Base-by-base conservation (phyloP, 1,140 invertebrate genomes). In the Melipona quadrifasciata region DNA sequence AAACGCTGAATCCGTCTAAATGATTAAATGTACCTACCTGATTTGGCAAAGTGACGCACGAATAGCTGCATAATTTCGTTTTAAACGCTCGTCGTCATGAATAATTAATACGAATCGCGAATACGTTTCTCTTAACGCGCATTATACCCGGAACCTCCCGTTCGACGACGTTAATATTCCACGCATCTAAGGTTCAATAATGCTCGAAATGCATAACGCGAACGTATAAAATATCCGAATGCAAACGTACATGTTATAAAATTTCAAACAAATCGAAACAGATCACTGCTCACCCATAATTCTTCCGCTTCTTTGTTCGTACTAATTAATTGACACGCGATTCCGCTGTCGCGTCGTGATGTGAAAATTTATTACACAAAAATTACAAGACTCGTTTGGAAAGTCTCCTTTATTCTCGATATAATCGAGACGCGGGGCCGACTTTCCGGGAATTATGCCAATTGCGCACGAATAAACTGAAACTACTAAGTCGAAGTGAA, bases 21-120 rank as follows among this genome's bases (percentile, higher is more conserved):
- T 64, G 17, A 67, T 67, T 34, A 58, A 51, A 80, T 70, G 58
- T 71, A 58, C 34, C 67, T 34, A 67, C 68, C 57, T n/a, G 57
- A 89, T 87, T 90, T 90, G 85, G 80, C 53, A n/a, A 73, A 68
- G 65, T 89, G 88, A 89, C 82, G 88, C 81, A 89, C 71, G 61
- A 85, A 21, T 51, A 71, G 53, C n/a, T 57, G 61, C 80, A 87
- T 87, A 90, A 87, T 86, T 85, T 84, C 85, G 83, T 80, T 87
- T 82, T 57, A 34, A 87, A 79, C 58, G n/a, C 2, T 21, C 64
- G 47, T 64, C 64, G 75, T 74, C 75, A 84, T 89, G 73, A 89
- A 89, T 89, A 81, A 84, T 89, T 87, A 64, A 89, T 85, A 74
- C 21, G 53, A 67, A 85, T 83, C 57, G 70, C 74, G 64, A 58